Percentiles rank a stretch among this genome's conserved stretches.
phyloP scores from a whole-genome alignment of 2,113 vertebrate genomes.

The Lates calcarifer region DNA sequence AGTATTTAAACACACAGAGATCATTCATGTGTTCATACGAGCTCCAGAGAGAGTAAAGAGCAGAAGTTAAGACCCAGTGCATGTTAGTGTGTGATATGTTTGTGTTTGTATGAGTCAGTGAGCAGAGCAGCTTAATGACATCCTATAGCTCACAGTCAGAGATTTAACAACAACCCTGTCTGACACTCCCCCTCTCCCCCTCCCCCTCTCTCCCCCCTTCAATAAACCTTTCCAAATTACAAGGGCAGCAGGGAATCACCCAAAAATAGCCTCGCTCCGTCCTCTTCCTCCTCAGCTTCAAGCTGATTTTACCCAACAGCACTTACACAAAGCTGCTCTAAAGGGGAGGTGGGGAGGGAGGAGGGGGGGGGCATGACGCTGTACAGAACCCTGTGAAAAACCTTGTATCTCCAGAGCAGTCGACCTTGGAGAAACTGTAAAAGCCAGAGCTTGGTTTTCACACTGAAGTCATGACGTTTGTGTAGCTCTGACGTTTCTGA shows the following conservation, averaged over 20 bases:
- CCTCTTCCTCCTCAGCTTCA: conserved; percentile 28
- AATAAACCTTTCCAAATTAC: conserved; percentile 64
- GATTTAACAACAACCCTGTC: conserved; percentile 50
- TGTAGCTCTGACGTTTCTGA: too few species aligned
- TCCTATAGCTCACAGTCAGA: conserved; percentile 65
- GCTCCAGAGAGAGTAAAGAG: background rate
- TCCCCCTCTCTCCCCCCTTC: conserved; percentile 29
- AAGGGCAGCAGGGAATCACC: conserved; percentile 62
- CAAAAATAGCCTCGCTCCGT: conserved; percentile 66
- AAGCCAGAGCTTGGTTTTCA: conserved; percentile 6
- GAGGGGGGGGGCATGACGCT: background rate
- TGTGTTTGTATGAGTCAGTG: conserved; percentile 11
- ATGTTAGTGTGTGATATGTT: conserved; percentile 20
- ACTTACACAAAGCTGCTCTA: conserved; percentile 35
- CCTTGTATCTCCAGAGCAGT: conserved; percentile 8
- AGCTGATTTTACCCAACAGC: conserved; percentile 41
- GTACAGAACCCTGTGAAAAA: background rate
- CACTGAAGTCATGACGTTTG: too few species aligned
- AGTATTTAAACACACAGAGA: background rate
- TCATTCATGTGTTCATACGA: background rate
- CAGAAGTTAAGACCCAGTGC: conserved; percentile 15
- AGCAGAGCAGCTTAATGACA: conserved; percentile 66
- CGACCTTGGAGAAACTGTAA: background rate
- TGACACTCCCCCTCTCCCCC: background rate
- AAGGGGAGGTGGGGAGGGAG: too few species aligned